A percentile compares a stretch with the other conserved stretches of the same genome.
phyloP scores from a whole-genome alignment of 2,797 vertebrate species.

The Rousettus madagascariensis region DNA sequence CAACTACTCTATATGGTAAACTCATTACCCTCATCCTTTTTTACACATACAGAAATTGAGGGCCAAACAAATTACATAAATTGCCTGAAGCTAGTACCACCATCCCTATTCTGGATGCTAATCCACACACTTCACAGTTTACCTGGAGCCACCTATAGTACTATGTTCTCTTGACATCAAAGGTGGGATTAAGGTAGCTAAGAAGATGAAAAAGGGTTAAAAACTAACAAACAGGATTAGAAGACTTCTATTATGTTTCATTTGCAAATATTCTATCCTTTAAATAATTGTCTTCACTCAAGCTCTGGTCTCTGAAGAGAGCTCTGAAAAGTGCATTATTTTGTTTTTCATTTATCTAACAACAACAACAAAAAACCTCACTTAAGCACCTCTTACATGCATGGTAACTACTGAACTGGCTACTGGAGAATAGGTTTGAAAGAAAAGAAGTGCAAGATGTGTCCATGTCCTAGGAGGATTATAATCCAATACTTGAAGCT shows the following conservation, averaged over 20 bases:
- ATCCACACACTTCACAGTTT: not conserved
- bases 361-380: not conserved
- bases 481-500: not conserved
- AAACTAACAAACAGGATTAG: not conserved
- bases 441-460: not conserved
- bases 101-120: not conserved
- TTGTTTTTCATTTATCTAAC: constrained; percentile 24
- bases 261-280: not conserved
- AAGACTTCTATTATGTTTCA: not conserved
- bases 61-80: not conserved
- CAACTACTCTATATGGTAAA: not conserved
- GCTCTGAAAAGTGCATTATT: constrained; percentile 1
- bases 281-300: not conserved
- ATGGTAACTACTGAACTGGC: not conserved
- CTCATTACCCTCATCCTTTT: not conserved
- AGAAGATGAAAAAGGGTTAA: not conserved
- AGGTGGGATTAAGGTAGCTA: not conserved
- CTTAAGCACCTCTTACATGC: not conserved
- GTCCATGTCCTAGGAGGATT: not conserved
- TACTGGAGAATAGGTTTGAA: not conserved
- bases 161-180: not conserved
- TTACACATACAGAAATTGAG: not conserved
- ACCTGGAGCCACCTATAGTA: not conserved
- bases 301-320: not conserved
- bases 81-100: not conserved